Conservation (phyloP, 2,113 vertebrate genomes). For the Amblyopsis rosae region DNA sequence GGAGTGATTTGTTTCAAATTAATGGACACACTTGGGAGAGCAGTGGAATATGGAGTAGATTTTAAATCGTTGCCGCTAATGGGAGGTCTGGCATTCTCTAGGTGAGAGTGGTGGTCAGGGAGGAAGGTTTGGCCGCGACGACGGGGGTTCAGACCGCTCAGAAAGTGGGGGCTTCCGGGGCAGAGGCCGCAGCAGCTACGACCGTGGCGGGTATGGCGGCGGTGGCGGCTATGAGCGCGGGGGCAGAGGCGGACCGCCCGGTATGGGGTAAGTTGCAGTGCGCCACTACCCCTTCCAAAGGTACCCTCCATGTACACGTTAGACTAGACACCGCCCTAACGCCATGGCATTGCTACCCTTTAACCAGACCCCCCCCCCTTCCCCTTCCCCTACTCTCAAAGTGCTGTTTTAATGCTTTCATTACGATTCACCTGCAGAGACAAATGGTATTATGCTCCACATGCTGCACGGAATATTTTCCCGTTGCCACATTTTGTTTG, state of each 20-base stretch:
- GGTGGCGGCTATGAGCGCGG: constrained; percentile 64
- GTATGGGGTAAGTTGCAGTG: constrained; percentile 83
- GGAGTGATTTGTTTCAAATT: no score
- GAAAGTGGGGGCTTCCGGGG: constrained; percentile 76
- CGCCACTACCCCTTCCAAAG: constrained; percentile 66
- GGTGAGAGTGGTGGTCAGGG: constrained; percentile 68
- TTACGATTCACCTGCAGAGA: not conserved
- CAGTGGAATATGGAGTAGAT: not conserved
- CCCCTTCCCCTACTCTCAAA: constrained; percentile 11
- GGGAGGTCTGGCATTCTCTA: constrained; percentile 23
- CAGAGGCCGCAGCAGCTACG: constrained; percentile 71
- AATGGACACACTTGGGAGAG: no score
- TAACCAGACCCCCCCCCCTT: constrained; percentile 25
- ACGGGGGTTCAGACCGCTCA: constrained; percentile 64
- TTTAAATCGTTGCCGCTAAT: not conserved
- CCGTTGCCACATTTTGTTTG: no score
- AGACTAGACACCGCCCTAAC: constrained; percentile 27
- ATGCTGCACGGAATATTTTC: constrained; percentile 5
- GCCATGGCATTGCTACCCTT: constrained; percentile 27
- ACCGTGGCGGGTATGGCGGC: constrained; percentile 60
- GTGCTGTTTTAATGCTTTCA: not conserved
- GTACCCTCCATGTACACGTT: constrained; percentile 57
- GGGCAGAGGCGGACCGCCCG: constrained; percentile 74
- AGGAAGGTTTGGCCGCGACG: constrained; percentile 74
- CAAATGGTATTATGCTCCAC: constrained; percentile 11